Evolutionary conservation across 2,888 invertebrate species (phyloP), one percentile per base, ranked within the genome.

Genomic region (Ochropacha duplaris): DNA sequence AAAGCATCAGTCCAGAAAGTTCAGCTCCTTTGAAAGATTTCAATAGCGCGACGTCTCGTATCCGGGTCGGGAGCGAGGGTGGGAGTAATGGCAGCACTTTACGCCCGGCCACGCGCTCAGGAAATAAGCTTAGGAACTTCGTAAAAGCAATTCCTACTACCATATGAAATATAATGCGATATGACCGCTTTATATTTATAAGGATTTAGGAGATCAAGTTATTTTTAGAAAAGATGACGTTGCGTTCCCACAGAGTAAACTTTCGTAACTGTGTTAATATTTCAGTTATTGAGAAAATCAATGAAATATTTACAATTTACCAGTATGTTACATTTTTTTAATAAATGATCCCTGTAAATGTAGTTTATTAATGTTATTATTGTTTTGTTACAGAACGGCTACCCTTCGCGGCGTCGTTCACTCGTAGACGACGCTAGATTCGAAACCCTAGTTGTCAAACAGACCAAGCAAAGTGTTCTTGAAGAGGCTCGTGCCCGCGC

Each of bases 381-480:
- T 55, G 28, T 60, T n/a, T 86, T 86, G 79, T 95, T 95, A 49
- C 94, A 99, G 99, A 98, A 99, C 94, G 99, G 99, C 66, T 99
- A 99, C 87, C 98, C 98, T 74, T 97, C 98, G 65, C 96, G 98
- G 80, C 96, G 98, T 77, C 96, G 99, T 80, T 99, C 99, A 67
- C 95, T 99, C 66, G 99, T 99, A 57, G 99, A 98, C 81, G 99
- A 99, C 92, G 99, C 99, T 73, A 96, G 98, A 78, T 99, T 99
- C 90, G 99, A 99, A 90, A 98, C 97, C 64, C 94, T 98, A 82
- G 97, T 99, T 76, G 98, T 99, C 82, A 98, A 98, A 92, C 98
- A 98, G 94, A 97, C 96, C 85, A 98, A 98, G 90, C 97, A 98
- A 94, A 97, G 96, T 78, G 98, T 98, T 71, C 94, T 98, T 79